Percentiles rank a stretch among this genome's conserved stretches.
These are phyloP conservation scores for Campoletis raptor DNA, from an alignment of 2,888 invertebrate genomes.

Conservation along the genomic window DNA sequence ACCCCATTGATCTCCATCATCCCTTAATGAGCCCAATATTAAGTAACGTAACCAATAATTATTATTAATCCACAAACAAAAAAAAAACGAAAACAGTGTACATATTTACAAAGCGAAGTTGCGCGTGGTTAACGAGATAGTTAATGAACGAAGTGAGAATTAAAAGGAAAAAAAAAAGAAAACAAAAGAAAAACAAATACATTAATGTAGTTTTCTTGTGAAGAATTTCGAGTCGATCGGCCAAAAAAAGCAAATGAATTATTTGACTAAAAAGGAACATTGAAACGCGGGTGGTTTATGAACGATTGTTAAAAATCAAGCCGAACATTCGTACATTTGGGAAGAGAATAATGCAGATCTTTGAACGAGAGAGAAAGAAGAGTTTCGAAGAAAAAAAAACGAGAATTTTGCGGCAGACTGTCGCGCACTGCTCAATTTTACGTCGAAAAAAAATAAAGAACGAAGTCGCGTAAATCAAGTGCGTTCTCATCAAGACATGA, in stretches of 20 bases:
- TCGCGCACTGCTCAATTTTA: constrained; percentile 82
- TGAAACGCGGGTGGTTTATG: constrained; percentile 69
- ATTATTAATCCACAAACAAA: constrained; percentile 76
- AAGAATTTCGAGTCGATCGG: constrained; percentile 74
- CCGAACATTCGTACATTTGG: constrained; percentile 53
- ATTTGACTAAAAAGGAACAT: constrained; percentile 73
- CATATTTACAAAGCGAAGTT: constrained; percentile 82
- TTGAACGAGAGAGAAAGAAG: constrained; percentile 29
- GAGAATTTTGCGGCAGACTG: constrained; percentile 79
- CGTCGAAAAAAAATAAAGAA: constrained; percentile 71
- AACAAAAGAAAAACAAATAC: constrained; percentile 70
- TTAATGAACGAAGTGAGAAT: constrained; percentile 74
- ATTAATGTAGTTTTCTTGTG: constrained; percentile 51
- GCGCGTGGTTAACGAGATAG: constrained; percentile 67
- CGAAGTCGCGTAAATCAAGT: constrained; percentile 77
- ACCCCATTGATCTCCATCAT: constrained; percentile 75
- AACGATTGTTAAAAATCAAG: constrained; percentile 68
- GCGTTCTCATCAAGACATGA: constrained; percentile 79
- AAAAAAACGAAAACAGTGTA: constrained; percentile 78
- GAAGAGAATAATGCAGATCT: constrained; percentile 72
- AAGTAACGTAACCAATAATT: constrained; percentile 83
- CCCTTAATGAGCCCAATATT: constrained; percentile 77
- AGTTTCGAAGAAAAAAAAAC: constrained; percentile 27
- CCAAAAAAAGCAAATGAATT: constrained; percentile 73
- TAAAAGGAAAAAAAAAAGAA: constrained; percentile 62